These are phyloP conservation scores for Hemiprocne comata DNA, from an alignment of 2,113 vertebrate species.

Conservation along the genomic window DNA sequence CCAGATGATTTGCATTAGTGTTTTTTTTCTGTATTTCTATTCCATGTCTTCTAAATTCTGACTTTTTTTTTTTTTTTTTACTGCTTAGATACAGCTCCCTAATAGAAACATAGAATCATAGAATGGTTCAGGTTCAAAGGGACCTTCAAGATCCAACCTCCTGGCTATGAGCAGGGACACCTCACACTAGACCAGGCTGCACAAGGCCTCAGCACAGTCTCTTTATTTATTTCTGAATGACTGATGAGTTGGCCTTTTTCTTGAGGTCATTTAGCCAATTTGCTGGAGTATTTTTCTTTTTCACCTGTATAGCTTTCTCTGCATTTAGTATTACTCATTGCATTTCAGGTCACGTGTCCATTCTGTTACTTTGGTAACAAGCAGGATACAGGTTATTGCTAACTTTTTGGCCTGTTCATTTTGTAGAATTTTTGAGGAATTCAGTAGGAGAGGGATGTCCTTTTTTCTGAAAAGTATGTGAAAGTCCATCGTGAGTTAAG, in stretches of 20 bases:
- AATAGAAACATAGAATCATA: background rate
- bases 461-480: background rate
- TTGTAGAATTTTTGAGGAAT: background rate
- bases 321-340: background rate
- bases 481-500: background rate
- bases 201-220: background rate
- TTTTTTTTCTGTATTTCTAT: background rate
- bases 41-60: background rate
- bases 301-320: background rate
- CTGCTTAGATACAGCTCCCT: background rate
- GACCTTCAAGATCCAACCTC: too few relatives aligned
- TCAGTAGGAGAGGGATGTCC: background rate
- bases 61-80: background rate
- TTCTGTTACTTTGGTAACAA: background rate
- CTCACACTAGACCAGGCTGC: too few relatives aligned
- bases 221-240: background rate
- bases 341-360: background rate
- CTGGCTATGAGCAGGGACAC: too few relatives aligned
- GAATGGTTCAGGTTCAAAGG: too few relatives aligned
- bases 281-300: background rate
- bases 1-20: background rate
- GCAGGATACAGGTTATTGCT: background rate
- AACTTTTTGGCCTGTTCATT: background rate
- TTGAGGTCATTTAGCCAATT: background rate
- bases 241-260: background rate